A percentile compares a stretch with the other conserved stretches of the same genome.
Evolutionary conservation across 2,797 vertebrate species (phyloP).

Genomic region (Hafferia zeledoni): DNA sequence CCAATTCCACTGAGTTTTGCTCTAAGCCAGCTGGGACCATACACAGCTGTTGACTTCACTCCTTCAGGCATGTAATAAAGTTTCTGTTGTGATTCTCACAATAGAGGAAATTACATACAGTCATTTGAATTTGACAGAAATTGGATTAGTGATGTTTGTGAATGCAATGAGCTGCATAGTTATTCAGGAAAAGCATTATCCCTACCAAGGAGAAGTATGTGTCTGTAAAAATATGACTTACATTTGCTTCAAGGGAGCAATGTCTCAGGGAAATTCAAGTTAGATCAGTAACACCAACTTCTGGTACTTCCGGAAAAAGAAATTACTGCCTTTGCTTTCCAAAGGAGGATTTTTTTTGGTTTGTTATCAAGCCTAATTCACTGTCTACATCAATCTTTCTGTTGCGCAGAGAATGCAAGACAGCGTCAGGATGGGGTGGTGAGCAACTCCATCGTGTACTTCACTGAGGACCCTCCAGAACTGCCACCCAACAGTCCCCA

Average conservation of each 20-base stretch:
- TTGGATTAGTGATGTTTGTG: not conserved
- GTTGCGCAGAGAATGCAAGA: slow-evolving; percentile 86
- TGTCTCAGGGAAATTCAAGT: not conserved
- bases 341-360: not conserved
- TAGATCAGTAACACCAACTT: not conserved
- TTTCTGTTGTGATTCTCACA: not conserved
- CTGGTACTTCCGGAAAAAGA: not conserved
- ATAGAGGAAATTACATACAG: not conserved
- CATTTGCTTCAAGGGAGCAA: not conserved
- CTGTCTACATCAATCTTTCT: not conserved
- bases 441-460: slow-evolving; percentile 95
- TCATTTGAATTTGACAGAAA: not conserved
- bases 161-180: not conserved
- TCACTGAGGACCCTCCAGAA: slow-evolving; percentile 92
- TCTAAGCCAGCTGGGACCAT: not conserved
- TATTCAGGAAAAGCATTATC: slow-evolving; percentile 1
- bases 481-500: slow-evolving; percentile 89
- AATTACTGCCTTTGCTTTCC: not conserved
- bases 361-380: not conserved
- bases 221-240: not conserved
- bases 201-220: not conserved
- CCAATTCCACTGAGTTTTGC: not conserved
- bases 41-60: not conserved
- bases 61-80: not conserved
- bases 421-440: slow-evolving; percentile 97